These are phyloP conservation scores for Microctonus aethiopoides DNA, from an alignment of 2,888 invertebrate species.

Conservation along the genomic window DNA sequence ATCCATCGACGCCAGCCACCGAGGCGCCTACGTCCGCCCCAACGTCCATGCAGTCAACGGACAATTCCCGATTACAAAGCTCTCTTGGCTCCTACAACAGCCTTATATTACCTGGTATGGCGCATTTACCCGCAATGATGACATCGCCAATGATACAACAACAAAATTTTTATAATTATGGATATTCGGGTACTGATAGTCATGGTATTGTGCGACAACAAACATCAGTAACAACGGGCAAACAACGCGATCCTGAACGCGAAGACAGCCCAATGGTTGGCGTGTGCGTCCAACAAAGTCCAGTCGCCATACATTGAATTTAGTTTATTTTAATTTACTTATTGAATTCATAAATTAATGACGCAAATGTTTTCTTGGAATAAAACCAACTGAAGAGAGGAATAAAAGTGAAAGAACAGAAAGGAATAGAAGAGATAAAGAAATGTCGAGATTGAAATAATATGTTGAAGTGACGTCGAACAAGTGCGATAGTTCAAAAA, in stretches of 20 bases:
- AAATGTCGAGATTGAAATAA: background rate
- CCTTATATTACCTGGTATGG: conserved; percentile 66
- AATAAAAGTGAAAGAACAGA: conserved; percentile 24
- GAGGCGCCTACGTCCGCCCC: conserved; percentile 50
- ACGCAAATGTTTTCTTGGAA: conserved; percentile 1
- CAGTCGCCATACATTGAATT: conserved; percentile 87
- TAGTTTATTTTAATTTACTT: conserved; percentile 11
- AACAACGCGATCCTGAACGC: conserved; percentile 67
- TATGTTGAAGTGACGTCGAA: conserved; percentile 1
- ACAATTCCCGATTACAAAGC: conserved; percentile 66
- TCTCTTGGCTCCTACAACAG: conserved; percentile 67
- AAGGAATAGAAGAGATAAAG: conserved; percentile 10
- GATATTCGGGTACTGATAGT: conserved; percentile 61
- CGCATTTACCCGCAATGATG: conserved; percentile 65
- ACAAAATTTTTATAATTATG: conserved; percentile 64
- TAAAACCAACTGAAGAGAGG: conserved; percentile 32
- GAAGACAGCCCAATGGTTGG: conserved; percentile 88
- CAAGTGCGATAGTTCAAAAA: background rate
- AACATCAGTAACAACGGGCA: conserved; percentile 58
- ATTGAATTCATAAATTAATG: background rate
- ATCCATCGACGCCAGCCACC: conserved; percentile 51
- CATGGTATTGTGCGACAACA: conserved; percentile 60
- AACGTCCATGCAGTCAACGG: conserved; percentile 61
- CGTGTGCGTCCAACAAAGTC: conserved; percentile 91
- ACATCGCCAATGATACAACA: conserved; percentile 61